Percentiles rank a stretch among this genome's conserved stretches.
phyloP scores from a whole-genome alignment of 1,140 invertebrate species.

The Atta colombica region DNA sequence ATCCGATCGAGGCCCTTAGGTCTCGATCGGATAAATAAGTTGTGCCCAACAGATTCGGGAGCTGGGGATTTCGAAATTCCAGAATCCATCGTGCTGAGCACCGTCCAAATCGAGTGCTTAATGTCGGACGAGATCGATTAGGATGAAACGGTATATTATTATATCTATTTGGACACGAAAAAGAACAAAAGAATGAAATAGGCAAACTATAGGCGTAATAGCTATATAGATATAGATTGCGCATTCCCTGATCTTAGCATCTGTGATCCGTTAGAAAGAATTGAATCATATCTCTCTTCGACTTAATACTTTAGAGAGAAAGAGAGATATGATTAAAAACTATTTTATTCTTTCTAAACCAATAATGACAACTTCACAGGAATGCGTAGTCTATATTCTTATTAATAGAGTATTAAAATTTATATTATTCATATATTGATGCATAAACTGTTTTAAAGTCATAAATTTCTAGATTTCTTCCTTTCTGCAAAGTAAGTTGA shows the following conservation, averaged over 20 bases:
- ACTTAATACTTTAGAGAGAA: no score
- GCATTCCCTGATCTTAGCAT: no score
- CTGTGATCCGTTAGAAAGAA: no score
- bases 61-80: conserved; percentile 47
- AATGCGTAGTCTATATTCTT: no score
- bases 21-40: conserved; percentile 57
- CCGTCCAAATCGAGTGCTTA: not conserved
- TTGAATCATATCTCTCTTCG: no score
- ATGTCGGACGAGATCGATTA: conserved; percentile 32
- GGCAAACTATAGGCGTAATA: not conserved
- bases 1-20: conserved; percentile 46
- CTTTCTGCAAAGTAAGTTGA: not conserved
- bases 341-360: no score
- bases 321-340: no score
- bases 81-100: not conserved
- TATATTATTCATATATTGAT: not conserved
- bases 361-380: no score
- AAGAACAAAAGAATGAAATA: not conserved
- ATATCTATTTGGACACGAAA: not conserved
- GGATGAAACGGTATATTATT: conserved; percentile 12
- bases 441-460: not conserved
- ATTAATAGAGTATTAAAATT: not conserved
- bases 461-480: not conserved
- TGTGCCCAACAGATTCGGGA: conserved; percentile 23
- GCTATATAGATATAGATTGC: no score